Base-by-base conservation (phyloP, 2,797 vertebrate species). In the Coccyzus lansbergi region DNA sequence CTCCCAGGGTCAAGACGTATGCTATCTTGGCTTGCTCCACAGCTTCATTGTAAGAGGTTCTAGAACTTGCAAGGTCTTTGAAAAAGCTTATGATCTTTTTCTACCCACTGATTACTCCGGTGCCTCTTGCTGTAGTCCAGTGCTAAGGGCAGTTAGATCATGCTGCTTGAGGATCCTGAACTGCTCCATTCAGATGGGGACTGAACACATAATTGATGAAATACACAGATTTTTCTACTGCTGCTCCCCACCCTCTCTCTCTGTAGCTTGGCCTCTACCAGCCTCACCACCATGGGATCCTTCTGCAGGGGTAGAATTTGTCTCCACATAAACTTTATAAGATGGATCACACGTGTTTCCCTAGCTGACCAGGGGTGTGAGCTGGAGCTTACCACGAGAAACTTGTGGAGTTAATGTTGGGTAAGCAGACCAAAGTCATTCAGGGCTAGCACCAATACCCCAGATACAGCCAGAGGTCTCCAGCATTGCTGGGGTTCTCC, bases 331-430 rank as follows among this genome's bases (percentile, higher is more conserved):
- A 72, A 59, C 22, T 83, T 70, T 56, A 1, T 24, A 33, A 67
- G 69, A 75, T 33, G n/a, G 19, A n/a, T 42, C 1, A 1, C 51
- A 36, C 0, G 0, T 56, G 26, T 77, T 87, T 86, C 33, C 15
- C 40, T 36, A 25, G 28, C 33, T 31, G 34, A 44, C 44, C 11
- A 83, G 33, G 21, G 52, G 20, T 29, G 28, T 38, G 55, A 90
- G 14, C 67, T 49, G 40, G 40, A 83, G 26, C 6, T 70, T 51
- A 49, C 17, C 0, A 0, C 42, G 77, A 70, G 62, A 79, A 81
- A 68, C 15, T 71, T 2, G 0, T 58, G 70, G 17, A 49, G 53
- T 56, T 79, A 86, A 19, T 19, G 6, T 28, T 79, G 60, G 21
- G 8, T 56, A 51, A 77, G 56, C 76, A 67, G 83, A 91, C 26